Base-by-base conservation (phyloP, 1,140 invertebrate genomes). In the Danaus plexippus region DNA sequence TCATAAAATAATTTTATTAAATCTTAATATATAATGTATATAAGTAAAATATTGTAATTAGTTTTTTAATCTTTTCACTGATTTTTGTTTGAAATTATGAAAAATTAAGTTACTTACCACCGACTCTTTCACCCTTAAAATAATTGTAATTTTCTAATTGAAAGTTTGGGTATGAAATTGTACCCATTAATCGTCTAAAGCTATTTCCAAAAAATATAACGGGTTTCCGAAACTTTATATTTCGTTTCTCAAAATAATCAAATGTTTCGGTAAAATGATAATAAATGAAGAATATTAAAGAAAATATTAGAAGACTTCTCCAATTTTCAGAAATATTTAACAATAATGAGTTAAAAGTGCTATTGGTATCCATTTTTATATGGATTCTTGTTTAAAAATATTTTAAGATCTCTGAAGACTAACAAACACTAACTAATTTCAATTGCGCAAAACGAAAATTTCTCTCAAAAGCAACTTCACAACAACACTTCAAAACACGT, bases 121-220 rank as follows among this genome's bases (percentile, higher is more conserved):
- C 88, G 72, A 71, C 85, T 32, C 71, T 80, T 54, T 78, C 57
- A 64, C 85, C 87, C 75, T 85, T 80, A 59, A 88, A 87, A 51
- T 80, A 62, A 32, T 80, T 80, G 50, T 88, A 85, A 43, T 84
- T 66, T 41, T 87, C 71, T 12, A 77, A 65, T 59, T 88, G 85
- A 54, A 80, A 86, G 49, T 87, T 75, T 63, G 85, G 80, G 63
- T 87, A 87, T n/a, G 87, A 86, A 57, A 65, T 75, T 69, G 68
- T 79, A 5, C 77, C 70, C 22, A 75, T 58, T 41, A 88, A 49
- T 55, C 79, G 65, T 6, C 75, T 64, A 32, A 80, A 81, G 6
- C 85, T 68, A 59, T 88, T 89, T 1, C 87, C 87, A 54, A 89
- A 71, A 40, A 88, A 66, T 52, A 88, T 75, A 40, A 55, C 70